Evolutionary conservation across 2,888 invertebrate species (phyloP).

Genomic region (Ophion ellenae): DNA sequence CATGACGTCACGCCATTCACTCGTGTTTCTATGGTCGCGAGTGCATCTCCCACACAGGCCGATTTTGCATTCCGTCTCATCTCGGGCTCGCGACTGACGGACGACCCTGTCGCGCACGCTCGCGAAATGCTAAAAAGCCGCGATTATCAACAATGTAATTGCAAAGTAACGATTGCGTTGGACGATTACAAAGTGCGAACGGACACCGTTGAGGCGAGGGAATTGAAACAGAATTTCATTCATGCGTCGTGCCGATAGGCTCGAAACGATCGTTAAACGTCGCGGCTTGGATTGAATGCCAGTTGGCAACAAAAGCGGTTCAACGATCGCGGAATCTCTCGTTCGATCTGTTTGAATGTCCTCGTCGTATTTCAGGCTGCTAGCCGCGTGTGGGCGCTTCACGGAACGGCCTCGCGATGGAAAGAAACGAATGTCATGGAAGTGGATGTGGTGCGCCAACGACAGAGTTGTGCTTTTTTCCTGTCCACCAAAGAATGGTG

Average conservation of each 20-base stretch:
- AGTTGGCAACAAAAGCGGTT: slow-evolving; percentile 50
- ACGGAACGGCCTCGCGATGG: neutral
- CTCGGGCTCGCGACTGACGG: slow-evolving; percentile 36
- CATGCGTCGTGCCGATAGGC: slow-evolving; percentile 38
- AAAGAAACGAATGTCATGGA: slow-evolving; percentile 22
- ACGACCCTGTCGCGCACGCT: slow-evolving; percentile 27
- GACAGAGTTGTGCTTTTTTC: neutral
- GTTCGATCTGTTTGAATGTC: slow-evolving; percentile 33
- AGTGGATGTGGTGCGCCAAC: neutral
- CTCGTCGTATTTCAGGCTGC: neutral
- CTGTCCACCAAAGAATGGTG: neutral
- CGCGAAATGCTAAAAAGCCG: slow-evolving; percentile 23
- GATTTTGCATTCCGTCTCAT: slow-evolving; percentile 26
- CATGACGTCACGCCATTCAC: slow-evolving; percentile 71
- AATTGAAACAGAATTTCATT: slow-evolving; percentile 46
- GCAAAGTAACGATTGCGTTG: slow-evolving; percentile 16
- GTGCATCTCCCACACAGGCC: slow-evolving; percentile 9
- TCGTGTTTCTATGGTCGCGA: slow-evolving; percentile 47
- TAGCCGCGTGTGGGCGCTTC: slow-evolving; percentile 12
- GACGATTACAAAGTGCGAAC: neutral
- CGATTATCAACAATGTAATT: slow-evolving; percentile 45
- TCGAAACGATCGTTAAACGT: slow-evolving; percentile 39
- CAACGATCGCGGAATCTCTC: slow-evolving; percentile 50
- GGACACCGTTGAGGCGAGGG: slow-evolving; percentile 22
- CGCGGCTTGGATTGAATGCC: slow-evolving; percentile 17